Evolutionary conservation across 2,888 invertebrate genomes (phyloP).

Genomic region (Lamellibrachia columna): DNA sequence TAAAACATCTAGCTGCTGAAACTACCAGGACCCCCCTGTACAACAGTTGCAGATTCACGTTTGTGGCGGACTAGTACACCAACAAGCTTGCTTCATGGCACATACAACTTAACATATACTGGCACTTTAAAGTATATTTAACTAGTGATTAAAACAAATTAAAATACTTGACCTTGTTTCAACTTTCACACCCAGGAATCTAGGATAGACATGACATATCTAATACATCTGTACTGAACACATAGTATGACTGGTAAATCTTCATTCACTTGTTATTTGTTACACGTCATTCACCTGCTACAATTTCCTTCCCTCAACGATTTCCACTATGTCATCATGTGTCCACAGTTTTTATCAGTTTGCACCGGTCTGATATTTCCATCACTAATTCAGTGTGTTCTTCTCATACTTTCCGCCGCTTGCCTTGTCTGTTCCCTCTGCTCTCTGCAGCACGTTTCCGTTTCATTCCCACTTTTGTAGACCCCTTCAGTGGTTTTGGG

Average conservation of each 20-base stretch:
- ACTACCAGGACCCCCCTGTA: neutral
- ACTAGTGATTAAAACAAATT: neutral
- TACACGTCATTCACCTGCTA: too few species aligned
- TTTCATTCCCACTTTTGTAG: neutral
- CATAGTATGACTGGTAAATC: neutral
- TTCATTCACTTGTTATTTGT: neutral
- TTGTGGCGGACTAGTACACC: neutral
- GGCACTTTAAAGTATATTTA: neutral
- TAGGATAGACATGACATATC: neutral
- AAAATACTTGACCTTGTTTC: neutral
- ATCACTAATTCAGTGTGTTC: neutral
- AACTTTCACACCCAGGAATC: neutral
- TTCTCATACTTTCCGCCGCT: neutral
- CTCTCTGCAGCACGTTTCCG: neutral
- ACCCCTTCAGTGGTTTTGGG: neutral
- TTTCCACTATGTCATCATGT: neutral
- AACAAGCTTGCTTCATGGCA: neutral
- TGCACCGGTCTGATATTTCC: neutral
- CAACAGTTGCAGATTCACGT: neutral
- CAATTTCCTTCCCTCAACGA: neutral
- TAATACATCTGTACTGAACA: neutral
- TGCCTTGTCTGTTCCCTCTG: neutral
- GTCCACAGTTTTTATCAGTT: neutral
- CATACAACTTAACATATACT: neutral
- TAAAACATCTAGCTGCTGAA: neutral